Percentiles rank a stretch among this genome's conserved stretches.
These are phyloP conservation scores for Octopus bimaculoides DNA, from an alignment of 1,140 invertebrate species.

Conservation along the genomic window DNA sequence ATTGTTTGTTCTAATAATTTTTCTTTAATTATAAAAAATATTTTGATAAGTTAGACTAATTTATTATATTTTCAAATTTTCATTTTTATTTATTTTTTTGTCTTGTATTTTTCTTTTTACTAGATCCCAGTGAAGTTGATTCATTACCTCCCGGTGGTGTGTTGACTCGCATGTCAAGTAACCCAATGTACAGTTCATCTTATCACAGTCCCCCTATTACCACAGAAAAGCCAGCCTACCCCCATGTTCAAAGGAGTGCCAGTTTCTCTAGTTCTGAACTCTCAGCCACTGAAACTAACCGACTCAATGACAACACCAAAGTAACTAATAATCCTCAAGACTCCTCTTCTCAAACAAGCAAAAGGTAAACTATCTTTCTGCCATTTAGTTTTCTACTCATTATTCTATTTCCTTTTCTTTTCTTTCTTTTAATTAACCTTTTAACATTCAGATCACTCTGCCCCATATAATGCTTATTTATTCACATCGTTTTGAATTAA, in stretches of 20 bases:
- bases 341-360: background rate
- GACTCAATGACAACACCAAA: constrained; percentile 20
- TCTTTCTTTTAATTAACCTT: no score
- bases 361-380: background rate
- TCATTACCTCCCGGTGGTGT: constrained; percentile 24
- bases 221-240: constrained; percentile 27
- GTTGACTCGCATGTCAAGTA: constrained; percentile 25
- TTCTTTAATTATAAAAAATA: no score
- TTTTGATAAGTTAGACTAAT: background rate
- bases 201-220: constrained; percentile 41
- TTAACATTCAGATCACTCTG: no score
- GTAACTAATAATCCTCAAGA: background rate
- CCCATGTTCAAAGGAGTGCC: constrained; percentile 36
- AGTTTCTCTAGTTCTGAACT: constrained; percentile 31
- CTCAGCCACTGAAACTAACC: background rate
- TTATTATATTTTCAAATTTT: constrained; percentile 11
- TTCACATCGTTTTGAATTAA: no score
- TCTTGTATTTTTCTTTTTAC: constrained; percentile 15
- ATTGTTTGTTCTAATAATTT: no score
- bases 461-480: no score
- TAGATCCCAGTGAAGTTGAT: constrained; percentile 47
- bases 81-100: background rate
- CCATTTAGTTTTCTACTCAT: background rate
- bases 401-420: no score
- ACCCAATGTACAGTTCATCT: constrained; percentile 24